phyloP scores from a whole-genome alignment of 64 coral and sea anemone genomes.

The Orbicella faveolata region DNA sequence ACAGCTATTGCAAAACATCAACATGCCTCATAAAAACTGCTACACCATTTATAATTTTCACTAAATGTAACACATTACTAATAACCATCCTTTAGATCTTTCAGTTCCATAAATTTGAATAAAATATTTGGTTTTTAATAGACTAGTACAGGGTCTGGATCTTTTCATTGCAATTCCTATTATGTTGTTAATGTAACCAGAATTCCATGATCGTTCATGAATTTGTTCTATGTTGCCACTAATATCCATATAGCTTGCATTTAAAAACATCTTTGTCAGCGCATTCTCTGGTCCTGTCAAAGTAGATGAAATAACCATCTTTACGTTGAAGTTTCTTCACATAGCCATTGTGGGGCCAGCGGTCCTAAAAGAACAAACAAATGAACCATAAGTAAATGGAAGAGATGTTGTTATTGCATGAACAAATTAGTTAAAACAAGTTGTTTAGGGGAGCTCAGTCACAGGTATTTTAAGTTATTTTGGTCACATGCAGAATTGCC shows the following conservation, averaged over 20 bases:
- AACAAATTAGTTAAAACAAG: too few species aligned
- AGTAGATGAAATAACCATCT: constrained; percentile 95
- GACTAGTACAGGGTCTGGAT: background rate
- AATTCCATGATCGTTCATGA: too few species aligned
- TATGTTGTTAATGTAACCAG: background rate
- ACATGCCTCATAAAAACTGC: background rate
- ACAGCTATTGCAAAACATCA: background rate
- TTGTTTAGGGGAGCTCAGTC: too few species aligned
- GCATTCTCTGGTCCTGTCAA: constrained; percentile 87
- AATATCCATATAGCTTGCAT: constrained; percentile 93
- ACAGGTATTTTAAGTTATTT: too few species aligned
- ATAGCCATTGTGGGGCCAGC: constrained; percentile 97
- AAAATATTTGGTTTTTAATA: background rate
- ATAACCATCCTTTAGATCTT: background rate
- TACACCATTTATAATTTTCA: background rate
- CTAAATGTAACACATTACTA: background rate
- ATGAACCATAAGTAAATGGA: background rate
- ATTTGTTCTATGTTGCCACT: background rate
- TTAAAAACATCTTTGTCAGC: constrained; percentile 90
- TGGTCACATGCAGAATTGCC: too few species aligned
- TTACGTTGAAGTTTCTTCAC: constrained; percentile 96
- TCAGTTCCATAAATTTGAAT: background rate
- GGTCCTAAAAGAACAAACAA: constrained; percentile 50
- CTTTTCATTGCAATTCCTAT: background rate
- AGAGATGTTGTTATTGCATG: background rate